Evolutionary conservation across 2,113 vertebrate species (phyloP).

Genomic region (Ancistrus triradiatus): DNA sequence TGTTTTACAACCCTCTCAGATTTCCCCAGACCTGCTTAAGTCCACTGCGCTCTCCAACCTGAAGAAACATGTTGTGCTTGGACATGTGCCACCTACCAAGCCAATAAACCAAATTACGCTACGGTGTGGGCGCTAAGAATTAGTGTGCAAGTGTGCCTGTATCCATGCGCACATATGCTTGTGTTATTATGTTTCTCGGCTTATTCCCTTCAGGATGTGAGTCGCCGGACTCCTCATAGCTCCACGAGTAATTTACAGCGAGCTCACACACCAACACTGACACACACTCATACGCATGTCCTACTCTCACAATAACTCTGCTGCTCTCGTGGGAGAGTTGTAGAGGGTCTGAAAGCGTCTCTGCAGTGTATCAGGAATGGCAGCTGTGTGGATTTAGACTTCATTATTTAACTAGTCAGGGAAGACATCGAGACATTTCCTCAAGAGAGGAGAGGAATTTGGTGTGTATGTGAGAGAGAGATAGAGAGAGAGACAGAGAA

Average conservation of each 20-base stretch:
- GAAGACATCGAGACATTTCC: constrained; percentile 60
- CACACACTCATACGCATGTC: neutral
- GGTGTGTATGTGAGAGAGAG: constrained; percentile 6
- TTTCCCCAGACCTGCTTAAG: constrained; percentile 34
- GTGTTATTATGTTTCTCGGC: constrained; percentile 14
- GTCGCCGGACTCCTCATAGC: constrained; percentile 8
- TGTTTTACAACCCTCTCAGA: constrained; percentile 41
- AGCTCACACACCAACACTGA: neutral
- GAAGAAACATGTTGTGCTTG: constrained; percentile 49
- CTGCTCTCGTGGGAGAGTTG: constrained; percentile 20
- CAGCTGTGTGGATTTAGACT: constrained; percentile 68
- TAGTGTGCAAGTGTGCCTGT: constrained; percentile 7
- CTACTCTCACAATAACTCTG: constrained; percentile 7
- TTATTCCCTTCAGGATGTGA: constrained; percentile 19
- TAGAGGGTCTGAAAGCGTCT: constrained; percentile 27
- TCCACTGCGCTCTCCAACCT: constrained; percentile 28
- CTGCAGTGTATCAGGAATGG: constrained; percentile 58
- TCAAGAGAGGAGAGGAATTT: constrained; percentile 38
- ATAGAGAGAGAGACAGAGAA: constrained; percentile 32
- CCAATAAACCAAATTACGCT: constrained; percentile 49
- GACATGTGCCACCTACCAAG: constrained; percentile 41
- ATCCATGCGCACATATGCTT: neutral
- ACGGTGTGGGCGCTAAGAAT: constrained; percentile 11
- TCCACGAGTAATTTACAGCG: constrained; percentile 14
- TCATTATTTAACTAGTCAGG: constrained; percentile 68